These are phyloP conservation scores for Morpho deidamia DNA, from an alignment of 2,888 invertebrate species.

Conservation along the genomic window DNA sequence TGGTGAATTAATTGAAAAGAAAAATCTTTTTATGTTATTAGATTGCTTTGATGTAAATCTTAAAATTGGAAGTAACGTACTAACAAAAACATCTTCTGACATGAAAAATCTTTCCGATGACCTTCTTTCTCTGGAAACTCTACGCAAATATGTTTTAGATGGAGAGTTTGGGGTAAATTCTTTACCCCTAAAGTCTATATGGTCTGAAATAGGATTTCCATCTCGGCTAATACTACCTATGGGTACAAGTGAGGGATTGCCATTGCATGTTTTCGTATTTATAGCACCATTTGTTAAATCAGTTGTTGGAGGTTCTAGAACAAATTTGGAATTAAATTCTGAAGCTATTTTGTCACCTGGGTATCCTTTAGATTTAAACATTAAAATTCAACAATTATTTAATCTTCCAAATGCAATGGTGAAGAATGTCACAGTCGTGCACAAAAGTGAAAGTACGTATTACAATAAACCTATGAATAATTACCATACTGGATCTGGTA, in stretches of 20 bases:
- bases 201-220: constrained; percentile 81
- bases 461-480: constrained; percentile 24
- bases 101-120: constrained; percentile 79
- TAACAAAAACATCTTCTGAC: constrained; percentile 81
- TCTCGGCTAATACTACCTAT: constrained; percentile 83
- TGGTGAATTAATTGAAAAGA: constrained; percentile 68
- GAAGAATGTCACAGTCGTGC: constrained; percentile 51
- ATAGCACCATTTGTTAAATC: constrained; percentile 73
- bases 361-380: constrained; percentile 85
- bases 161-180: constrained; percentile 75
- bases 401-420: constrained; percentile 55
- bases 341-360: constrained; percentile 68
- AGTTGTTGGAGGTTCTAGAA: constrained; percentile 45
- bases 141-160: constrained; percentile 79
- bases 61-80: constrained; percentile 80
- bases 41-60: constrained; percentile 80
- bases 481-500: constrained; percentile 18
- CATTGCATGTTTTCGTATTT: constrained; percentile 81
- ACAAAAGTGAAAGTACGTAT: constrained; percentile 36
- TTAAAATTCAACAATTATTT: constrained; percentile 65
- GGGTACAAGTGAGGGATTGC: constrained; percentile 81
- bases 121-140: constrained; percentile 77
- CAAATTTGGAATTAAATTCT: constrained; percentile 52
- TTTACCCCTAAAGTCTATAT: constrained; percentile 63
- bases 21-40: constrained; percentile 77